Base-by-base conservation (phyloP, 2,888 invertebrate genomes). In the Hydraecia micacea region DNA sequence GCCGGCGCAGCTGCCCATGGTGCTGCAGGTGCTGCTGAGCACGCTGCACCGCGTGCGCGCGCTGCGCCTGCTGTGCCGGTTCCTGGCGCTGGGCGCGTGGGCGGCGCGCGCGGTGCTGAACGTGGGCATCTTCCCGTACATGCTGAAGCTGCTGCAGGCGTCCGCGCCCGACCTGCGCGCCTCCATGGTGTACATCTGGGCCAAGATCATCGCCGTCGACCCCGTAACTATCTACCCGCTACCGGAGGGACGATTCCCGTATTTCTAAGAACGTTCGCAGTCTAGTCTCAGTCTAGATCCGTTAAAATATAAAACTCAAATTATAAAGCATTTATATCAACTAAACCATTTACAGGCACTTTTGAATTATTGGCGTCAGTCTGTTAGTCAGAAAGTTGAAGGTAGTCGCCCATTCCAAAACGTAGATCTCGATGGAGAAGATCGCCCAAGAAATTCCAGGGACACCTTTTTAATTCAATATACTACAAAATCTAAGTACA, bases 81-180 rank as follows among this genome's bases (percentile, higher is more conserved):
- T 99, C 96, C 97, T 99, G 80, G 99, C 99, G 95, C 97, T 99
- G 83, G 99, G 99, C 66, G 98, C 91, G 74, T 91, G 93, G 92
- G 99, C 99, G 25, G 99, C 99, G 67, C 99, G 99, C 95, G 97
- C 99, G 87, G 99, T 99, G 74, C 97, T 99, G 42, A 98, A 98
- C 75, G 99, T 99, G 68, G 99, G 99, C 88, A 99, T 99, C 93
- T 99, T 99, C 95, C 99, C 99, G 0, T 99, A 99, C 95, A 99
- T 99, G 90, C 97, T 99, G 76, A 99, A 99, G 96, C 96, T 99
- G 89, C 97, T 99, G 90, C 99, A 99, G 96, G 99, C 99, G 90
- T 98, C 98, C 84, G 99, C 99, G 6, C 97, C 98, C 89, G 99
- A 99, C 94, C 97, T 99, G 88, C 97, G 99, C 79, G 98, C 99